Percentiles rank a stretch among this genome's conserved stretches.
These are phyloP conservation scores for Elanoides forficatus DNA, from an alignment of 2,113 vertebrate genomes.

Conservation along the genomic window DNA sequence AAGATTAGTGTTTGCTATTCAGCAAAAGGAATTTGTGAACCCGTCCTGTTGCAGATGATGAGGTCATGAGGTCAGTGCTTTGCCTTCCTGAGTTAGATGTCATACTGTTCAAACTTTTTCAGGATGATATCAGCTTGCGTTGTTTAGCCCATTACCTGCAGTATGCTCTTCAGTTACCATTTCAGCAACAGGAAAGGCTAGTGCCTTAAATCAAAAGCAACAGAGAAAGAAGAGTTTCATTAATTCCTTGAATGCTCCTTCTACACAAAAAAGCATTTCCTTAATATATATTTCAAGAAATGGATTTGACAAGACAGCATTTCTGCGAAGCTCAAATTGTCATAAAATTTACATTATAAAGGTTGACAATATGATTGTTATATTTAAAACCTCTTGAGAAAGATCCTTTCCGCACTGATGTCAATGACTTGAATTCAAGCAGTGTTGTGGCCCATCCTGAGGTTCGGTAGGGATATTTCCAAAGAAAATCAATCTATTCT, in stretches of 20 bases:
- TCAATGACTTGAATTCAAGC: slow-evolving; percentile 28
- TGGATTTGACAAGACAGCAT: slow-evolving; percentile 37
- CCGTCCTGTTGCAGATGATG: neutral
- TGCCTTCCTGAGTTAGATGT: neutral
- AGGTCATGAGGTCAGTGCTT: neutral
- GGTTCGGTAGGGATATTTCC: slow-evolving; percentile 4
- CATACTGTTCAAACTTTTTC: neutral
- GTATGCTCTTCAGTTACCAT: neutral
- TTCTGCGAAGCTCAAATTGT: slow-evolving; percentile 47
- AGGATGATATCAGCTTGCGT: neutral
- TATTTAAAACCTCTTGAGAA: slow-evolving; percentile 51
- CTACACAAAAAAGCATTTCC: neutral
- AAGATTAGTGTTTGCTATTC: neutral
- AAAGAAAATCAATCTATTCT: slow-evolving; percentile 15
- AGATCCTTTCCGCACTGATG: neutral
- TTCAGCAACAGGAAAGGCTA: neutral
- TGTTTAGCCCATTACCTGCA: neutral
- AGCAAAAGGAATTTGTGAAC: neutral
- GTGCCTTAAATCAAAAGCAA: neutral
- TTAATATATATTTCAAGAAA: slow-evolving; percentile 54
- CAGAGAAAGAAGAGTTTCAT: neutral
- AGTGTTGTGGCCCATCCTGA: neutral
- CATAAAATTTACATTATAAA: slow-evolving; percentile 61
- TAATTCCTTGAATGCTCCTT: slow-evolving; percentile 17
- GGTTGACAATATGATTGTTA: slow-evolving; percentile 52